phyloP scores from a whole-genome alignment of 2,888 invertebrate species.

The Pollenia griseotomentosa region DNA sequence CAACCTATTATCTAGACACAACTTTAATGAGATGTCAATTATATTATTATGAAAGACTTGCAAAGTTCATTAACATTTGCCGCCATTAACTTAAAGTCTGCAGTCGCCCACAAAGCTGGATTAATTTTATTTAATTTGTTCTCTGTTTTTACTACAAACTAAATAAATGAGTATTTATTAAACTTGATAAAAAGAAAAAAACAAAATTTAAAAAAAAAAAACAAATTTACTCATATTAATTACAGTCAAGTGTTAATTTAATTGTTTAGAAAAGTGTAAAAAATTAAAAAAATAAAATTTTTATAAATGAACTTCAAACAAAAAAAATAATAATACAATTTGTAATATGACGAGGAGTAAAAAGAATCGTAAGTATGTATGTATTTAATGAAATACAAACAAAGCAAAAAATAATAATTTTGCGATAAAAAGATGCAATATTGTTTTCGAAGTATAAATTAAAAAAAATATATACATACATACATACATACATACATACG shows the following conservation, averaged over 20 bases:
- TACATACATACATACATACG: too few species aligned
- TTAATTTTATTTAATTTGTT: constrained; percentile 19
- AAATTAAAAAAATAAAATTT: constrained; percentile 14
- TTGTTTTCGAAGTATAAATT: constrained; percentile 13
- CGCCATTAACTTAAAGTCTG: background rate
- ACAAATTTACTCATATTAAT: constrained; percentile 22
- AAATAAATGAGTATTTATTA: background rate
- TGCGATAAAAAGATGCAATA: constrained; percentile 34
- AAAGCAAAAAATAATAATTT: constrained; percentile 16
- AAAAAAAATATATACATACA: background rate
- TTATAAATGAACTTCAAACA: constrained; percentile 58
- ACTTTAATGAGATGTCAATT: too few species aligned
- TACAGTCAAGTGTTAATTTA: constrained; percentile 58
- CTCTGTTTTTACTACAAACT: constrained; percentile 24
- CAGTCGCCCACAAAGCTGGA: constrained; percentile 42
- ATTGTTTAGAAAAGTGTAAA: constrained; percentile 51
- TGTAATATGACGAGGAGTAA: constrained; percentile 3
- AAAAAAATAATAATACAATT: constrained; percentile 15
- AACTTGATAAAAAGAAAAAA: constrained; percentile 14
- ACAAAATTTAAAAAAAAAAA: background rate
- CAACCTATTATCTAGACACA: too few species aligned
- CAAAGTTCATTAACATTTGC: constrained; percentile 41
- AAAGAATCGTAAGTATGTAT: background rate
- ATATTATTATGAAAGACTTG: background rate
- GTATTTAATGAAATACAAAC: constrained; percentile 28